These are phyloP conservation scores for Actinia tenebrosa DNA, from an alignment of 64 coral and sea anemone genomes.

Conservation along the genomic window DNA sequence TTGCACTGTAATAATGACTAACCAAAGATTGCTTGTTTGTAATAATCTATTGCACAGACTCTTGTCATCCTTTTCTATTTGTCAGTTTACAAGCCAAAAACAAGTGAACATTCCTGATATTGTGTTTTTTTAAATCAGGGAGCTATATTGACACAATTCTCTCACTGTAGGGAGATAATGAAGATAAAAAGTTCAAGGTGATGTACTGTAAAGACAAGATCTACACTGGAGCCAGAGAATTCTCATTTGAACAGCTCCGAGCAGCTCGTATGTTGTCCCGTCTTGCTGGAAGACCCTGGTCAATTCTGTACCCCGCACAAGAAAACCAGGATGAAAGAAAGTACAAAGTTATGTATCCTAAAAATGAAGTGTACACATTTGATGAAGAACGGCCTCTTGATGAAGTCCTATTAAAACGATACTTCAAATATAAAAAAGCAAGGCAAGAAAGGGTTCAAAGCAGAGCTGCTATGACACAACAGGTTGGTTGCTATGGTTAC, in stretches of 20 bases:
- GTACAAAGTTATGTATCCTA: conserved; percentile 73
- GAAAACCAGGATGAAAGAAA: not conserved
- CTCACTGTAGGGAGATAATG: conserved; percentile 49
- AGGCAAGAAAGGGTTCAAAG: not conserved
- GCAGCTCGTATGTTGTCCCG: conserved; percentile 57
- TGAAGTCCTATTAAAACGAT: conserved; percentile 70
- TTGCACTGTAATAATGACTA: too few species aligned
- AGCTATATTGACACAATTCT: not conserved
- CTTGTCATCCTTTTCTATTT: too few species aligned
- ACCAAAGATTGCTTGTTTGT: too few species aligned
- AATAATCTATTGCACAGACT: too few species aligned
- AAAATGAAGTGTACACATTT: conserved; percentile 84
- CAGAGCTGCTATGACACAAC: not conserved
- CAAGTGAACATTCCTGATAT: too few species aligned
- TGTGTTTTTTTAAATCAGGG: not conserved
- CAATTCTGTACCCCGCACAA: not conserved
- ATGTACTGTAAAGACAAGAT: conserved; percentile 97
- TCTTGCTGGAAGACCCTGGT: conserved; percentile 34
- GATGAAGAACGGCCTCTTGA: conserved; percentile 80
- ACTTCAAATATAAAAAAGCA: conserved; percentile 41
- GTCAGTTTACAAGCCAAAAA: not conserved
- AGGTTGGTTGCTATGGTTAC: not conserved
- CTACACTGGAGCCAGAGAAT: conserved; percentile 85
- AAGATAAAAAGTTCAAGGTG: conserved; percentile 51
- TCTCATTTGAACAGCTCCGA: conserved; percentile 86